Conservation (phyloP, 2,888 invertebrate species). For the Physocephala rufipes region DNA sequence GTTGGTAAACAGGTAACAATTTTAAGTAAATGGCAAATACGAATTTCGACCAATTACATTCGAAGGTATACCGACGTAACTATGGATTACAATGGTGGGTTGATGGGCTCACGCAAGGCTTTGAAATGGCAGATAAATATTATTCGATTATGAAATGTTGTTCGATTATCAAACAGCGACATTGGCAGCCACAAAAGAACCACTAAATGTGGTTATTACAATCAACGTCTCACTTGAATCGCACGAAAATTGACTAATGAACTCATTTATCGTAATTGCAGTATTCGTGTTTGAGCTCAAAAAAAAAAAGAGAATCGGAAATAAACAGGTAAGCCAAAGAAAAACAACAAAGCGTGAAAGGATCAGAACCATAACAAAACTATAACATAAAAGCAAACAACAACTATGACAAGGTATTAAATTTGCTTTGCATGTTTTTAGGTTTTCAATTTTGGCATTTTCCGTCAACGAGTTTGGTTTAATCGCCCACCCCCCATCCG, state of each 20-base stretch:
- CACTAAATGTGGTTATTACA: background rate
- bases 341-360: background rate
- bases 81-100: no score
- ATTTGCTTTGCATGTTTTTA: conserved; percentile 9
- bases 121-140: no score
- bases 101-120: no score
- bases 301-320: background rate
- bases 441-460: background rate
- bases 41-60: no score
- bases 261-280: background rate
- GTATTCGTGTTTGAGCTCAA: background rate
- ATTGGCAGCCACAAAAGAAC: background rate
- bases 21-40: no score
- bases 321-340: no score
- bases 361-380: no score
- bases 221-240: background rate
- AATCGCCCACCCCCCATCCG: no score
- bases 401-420: background rate
- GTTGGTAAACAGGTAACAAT: no score
- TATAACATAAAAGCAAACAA: no score
- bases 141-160: background rate
- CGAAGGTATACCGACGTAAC: no score
- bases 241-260: background rate
- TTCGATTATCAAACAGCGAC: background rate
- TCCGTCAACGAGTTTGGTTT: background rate